These are phyloP conservation scores for Isotomurus palustris DNA, from an alignment of 2,888 invertebrate species.

Conservation along the genomic window DNA sequence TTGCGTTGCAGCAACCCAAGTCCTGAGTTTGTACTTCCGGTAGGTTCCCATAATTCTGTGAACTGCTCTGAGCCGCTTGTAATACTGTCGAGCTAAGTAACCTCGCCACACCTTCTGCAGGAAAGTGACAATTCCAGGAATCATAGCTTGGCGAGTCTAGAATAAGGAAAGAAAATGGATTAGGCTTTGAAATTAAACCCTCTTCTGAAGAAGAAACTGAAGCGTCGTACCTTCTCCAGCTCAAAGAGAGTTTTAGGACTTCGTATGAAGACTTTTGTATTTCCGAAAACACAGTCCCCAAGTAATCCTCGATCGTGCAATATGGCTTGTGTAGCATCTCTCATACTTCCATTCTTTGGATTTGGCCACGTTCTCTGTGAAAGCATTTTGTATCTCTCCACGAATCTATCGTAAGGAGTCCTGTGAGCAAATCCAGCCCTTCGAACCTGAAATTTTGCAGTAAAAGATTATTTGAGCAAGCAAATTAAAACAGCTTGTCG, in stretches of 20 bases:
- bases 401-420: conserved; percentile 75
- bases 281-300: conserved; percentile 86
- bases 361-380: conserved; percentile 96
- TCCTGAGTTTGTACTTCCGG: conserved; percentile 68
- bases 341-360: conserved; percentile 70
- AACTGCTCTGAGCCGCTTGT: conserved; percentile 80
- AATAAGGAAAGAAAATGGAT: conserved; percentile 4
- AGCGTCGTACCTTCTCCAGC: conserved; percentile 63
- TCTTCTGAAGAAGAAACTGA: neutral
- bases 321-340: conserved; percentile 79
- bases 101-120: conserved; percentile 96
- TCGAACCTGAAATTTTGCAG: conserved; percentile 92
- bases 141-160: conserved; percentile 70
- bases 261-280: conserved; percentile 92
- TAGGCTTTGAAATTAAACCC: neutral
- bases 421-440: conserved; percentile 96
- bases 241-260: conserved; percentile 86
- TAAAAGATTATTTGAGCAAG: conserved; percentile 56
- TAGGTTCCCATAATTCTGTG: conserved; percentile 75
- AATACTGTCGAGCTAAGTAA: conserved; percentile 68
- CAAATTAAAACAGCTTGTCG: neutral
- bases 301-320: conserved; percentile 71
- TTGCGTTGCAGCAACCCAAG: conserved; percentile 60
- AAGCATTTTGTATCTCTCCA: conserved; percentile 86
- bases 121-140: conserved; percentile 85